Evolutionary conservation across 2,113 vertebrate species (phyloP).

Genomic region (Toxotes jaculatrix): DNA sequence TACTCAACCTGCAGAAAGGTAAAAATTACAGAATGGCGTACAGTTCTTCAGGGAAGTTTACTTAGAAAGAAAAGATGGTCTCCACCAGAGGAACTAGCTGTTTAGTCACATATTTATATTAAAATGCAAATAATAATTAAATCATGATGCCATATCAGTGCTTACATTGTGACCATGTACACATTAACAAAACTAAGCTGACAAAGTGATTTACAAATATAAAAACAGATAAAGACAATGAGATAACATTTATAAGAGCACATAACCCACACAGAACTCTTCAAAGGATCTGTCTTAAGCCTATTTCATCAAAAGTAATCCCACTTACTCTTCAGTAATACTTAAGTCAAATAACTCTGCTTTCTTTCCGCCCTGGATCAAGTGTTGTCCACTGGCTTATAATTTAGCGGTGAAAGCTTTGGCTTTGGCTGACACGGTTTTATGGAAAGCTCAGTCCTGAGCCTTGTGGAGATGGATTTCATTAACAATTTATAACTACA

Average conservation of each 20-base stretch:
- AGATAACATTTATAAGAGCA: constrained; percentile 19
- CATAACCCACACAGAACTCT: constrained; percentile 3
- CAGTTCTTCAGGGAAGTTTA: no score
- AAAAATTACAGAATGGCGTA: not conserved
- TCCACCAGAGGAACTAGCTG: not conserved
- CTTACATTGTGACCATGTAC: not conserved
- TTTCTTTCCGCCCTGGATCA: constrained; percentile 36
- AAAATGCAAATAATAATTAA: not conserved
- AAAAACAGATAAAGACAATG: constrained; percentile 30
- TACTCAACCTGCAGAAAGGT: not conserved
- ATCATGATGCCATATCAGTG: not conserved
- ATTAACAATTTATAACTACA: constrained; percentile 53
- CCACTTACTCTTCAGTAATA: constrained; percentile 29
- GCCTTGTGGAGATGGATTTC: constrained; percentile 45
- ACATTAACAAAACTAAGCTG: not conserved
- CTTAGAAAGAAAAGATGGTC: not conserved
- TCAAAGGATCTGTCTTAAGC: constrained; percentile 12
- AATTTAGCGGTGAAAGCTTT: constrained; percentile 34
- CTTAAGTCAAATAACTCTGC: constrained; percentile 46
- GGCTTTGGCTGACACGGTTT: constrained; percentile 18
- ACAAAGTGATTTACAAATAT: constrained; percentile 1
- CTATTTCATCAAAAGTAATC: constrained; percentile 37
- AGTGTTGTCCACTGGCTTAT: constrained; percentile 18
- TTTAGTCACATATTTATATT: constrained; percentile 2
- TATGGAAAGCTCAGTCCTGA: constrained; percentile 42